Base-by-base conservation (phyloP, 2,113 vertebrate species). In the Capra hircus region DNA sequence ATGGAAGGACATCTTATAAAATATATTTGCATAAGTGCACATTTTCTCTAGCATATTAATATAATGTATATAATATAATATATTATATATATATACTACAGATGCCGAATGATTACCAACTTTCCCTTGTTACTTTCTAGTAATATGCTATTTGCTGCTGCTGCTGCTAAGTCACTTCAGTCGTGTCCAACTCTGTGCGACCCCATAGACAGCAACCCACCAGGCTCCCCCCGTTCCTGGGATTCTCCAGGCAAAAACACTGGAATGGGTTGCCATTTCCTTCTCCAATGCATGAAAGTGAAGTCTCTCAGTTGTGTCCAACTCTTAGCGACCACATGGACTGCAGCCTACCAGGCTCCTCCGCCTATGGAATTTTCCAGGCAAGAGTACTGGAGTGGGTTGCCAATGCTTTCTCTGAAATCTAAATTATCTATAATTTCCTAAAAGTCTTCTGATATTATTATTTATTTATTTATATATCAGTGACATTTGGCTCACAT, bases 251-350 rank as follows among this genome's bases (percentile, higher is more conserved):
- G 55, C 55, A 57, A 57, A 8, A 57, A 25, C 3, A 25, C 55
- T 57, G 55, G 21, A 57, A 1, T 57, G 21, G 23, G 55, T 10
- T 57, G 55, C 55, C 55, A 57, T 57, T 57, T 57, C 8, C 55
- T 25, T 57, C 55, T 57, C 55, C 55, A 25, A 57, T 57, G 55
- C 1, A 57, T 10, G 9, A 57, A 57, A 25, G 55, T 57, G 55
- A 25, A 57, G 55, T 57, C 3, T 0, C 23, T 57, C 21, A 57
- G 21, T 25, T 9, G 0, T 57, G 55, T 57, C 55, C 8, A 1
- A 25, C 55, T 57, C 21, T 57, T 57, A 57, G 55, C 0, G 3
- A 57, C 8, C 3, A 1, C 55, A 57, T 10, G 3, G 23, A 4
- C 23, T 57, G 23, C 23, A 57, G 55, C 55, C 23, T 1, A 25